Evolutionary conservation across 2,797 vertebrate genomes (phyloP), one percentile per base, ranked within the genome.

Genomic region (Propithecus deckenii): DNA sequence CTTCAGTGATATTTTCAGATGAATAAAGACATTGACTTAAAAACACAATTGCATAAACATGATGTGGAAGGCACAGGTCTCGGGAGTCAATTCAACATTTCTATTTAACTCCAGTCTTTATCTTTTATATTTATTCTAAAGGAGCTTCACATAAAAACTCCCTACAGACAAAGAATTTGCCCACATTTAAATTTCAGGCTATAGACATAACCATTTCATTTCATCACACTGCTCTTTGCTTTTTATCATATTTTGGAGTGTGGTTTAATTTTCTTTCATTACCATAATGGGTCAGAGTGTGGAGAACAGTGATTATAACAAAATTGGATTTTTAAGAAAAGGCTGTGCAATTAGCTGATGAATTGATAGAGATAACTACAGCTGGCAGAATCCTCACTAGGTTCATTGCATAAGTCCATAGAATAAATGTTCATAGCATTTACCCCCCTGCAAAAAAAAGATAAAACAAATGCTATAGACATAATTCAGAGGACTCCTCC

Each of bases 21-120:
- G 91, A 97, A 97, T 93, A 93, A 96, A 97, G 91, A 67, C 94
- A 88, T 65, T 96, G 84, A 97, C 91, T 97, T 97, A 90, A 97
- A 97, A 96, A 96, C 89, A 97, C 84, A 97, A 76, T 86, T 92
- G 84, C 67, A 97, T 97, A 98, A 97, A 94, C 76, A 98, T 92
- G 32, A 97, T 86, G 76, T 96, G 57, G 67, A 96, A 96, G 43
- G 79, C 61, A 95, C 65, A 96, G 79, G 91, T 78, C 94, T 94
- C 41, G 59, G 67, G 65, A 97, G 91, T 94, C 79, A 97, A 59
- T 97, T 92, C 83, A 95, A 94, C 55, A 91, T 32, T 97, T 96
- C 43, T 88, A 57, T 97, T 97, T 97, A 96, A 92, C 83, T 89
- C 25, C 2, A 86, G 30, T 75, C 84, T 96, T 96, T 92, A 84